A percentile compares a stretch with the other conserved stretches of the same genome.
Conservation (phyloP, 2,888 invertebrate species). For the Leptogaster cylindrica region DNA sequence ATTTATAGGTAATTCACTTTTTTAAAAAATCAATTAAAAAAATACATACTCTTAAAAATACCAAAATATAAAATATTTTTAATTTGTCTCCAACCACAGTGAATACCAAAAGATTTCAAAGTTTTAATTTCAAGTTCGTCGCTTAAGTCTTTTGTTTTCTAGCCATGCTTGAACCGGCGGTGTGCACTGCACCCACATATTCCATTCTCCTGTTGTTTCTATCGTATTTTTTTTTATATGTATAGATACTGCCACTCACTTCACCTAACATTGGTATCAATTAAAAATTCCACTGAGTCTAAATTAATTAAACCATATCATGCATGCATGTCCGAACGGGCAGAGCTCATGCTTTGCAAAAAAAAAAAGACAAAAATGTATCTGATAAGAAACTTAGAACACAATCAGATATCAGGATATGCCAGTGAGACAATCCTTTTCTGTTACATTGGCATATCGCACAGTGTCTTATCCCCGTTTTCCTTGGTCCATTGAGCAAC, state of each 20-base stretch:
- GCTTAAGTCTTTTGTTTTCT: no score
- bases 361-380: constrained; percentile 1
- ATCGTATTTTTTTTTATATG: no score
- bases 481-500: not conserved
- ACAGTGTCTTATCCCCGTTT: constrained; percentile 8
- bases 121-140: no score
- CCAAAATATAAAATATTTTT: no score
- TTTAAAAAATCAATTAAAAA: no score
- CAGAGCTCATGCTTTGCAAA: not conserved
- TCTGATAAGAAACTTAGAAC: constrained; percentile 39
- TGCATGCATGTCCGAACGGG: constrained; percentile 12
- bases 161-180: no score
- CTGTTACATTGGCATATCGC: constrained; percentile 21
- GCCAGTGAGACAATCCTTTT: constrained; percentile 21
- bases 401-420: constrained; percentile 37
- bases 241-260: constrained; percentile 15
- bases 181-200: constrained; percentile 23
- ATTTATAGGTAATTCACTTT: no score
- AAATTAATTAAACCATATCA: constrained; percentile 41
- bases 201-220: constrained; percentile 8
- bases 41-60: no score
- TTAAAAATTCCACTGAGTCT: constrained; percentile 36
- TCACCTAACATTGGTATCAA: constrained; percentile 37
- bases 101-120: no score
- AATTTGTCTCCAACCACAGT: no score